Percentiles rank a stretch among this genome's conserved stretches.
These are phyloP conservation scores for Gasteruption jaculator DNA, from an alignment of 2,888 invertebrate species.

Conservation along the genomic window DNA sequence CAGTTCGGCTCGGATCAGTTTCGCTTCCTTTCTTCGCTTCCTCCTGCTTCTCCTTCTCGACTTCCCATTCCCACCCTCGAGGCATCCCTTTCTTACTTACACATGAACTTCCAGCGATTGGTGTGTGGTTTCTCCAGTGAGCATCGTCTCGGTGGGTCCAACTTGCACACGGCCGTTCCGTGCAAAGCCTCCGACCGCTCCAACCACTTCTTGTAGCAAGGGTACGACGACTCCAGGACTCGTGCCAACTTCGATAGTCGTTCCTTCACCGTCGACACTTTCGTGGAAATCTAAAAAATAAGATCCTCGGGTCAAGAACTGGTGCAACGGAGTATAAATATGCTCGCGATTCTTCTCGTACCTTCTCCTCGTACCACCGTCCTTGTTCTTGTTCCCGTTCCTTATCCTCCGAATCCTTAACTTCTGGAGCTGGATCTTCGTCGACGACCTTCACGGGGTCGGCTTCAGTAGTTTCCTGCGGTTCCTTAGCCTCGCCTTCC, in stretches of 20 bases:
- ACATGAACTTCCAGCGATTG: conserved; percentile 47
- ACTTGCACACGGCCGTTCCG: conserved; percentile 41
- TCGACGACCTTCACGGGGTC: too few species aligned
- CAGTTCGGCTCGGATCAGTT: too few species aligned
- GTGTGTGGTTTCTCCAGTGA: conserved; percentile 38
- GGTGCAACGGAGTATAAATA: neutral
- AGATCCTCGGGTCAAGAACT: conserved; percentile 5
- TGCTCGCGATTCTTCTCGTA: conserved; percentile 15
- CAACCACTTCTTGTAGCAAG: conserved; percentile 42
- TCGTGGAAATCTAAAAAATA: conserved; percentile 36
- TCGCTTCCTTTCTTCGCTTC: conserved; percentile 1
- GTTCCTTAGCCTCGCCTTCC: too few species aligned
- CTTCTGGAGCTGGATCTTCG: too few species aligned
- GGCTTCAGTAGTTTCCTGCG: too few species aligned
- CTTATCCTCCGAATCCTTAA: too few species aligned
- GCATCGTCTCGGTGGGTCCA: conserved; percentile 37
- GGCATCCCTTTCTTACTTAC: conserved; percentile 45
- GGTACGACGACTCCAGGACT: conserved; percentile 43
- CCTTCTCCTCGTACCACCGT: conserved; percentile 39
- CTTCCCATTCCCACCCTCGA: too few species aligned
- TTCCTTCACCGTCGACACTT: conserved; percentile 38
- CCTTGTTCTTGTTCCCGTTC: neutral
- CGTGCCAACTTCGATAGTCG: conserved; percentile 41
- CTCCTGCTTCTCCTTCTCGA: neutral
- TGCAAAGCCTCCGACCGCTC: conserved; percentile 33